phyloP scores from a whole-genome alignment of 2,113 vertebrate genomes.

The Sinocyclocheilus grahami region DNA sequence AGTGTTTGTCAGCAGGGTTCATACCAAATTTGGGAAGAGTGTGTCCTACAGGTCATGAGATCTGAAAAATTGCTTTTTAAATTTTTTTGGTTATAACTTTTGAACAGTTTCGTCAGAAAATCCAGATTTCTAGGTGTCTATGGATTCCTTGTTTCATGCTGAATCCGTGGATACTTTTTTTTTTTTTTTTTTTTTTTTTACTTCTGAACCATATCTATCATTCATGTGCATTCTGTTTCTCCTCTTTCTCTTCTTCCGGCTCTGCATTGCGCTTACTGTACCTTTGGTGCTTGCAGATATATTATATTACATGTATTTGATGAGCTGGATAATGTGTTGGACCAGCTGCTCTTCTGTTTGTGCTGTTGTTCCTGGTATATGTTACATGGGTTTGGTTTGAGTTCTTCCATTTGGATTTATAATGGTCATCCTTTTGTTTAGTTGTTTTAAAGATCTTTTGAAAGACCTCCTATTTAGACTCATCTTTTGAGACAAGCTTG shows the following conservation, averaged over 20 bases:
- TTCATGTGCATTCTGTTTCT: background rate
- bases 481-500: background rate
- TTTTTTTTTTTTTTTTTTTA: too few relatives aligned
- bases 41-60: background rate
- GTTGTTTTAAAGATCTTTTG: background rate
- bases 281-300: background rate
- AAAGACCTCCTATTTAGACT: background rate
- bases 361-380: background rate
- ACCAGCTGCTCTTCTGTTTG: conserved; percentile 49
- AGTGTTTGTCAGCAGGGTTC: background rate
- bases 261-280: background rate
- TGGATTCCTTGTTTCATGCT: background rate
- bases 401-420: background rate
- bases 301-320: conserved; percentile 44
- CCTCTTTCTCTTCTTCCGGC: background rate
- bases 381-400: background rate
- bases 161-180: background rate
- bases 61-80: background rate
- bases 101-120: background rate
- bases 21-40: background rate
- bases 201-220: background rate
- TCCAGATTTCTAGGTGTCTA: background rate
- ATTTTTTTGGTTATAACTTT: background rate
- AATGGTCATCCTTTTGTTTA: too few relatives aligned
- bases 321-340: conserved; percentile 32